These are phyloP conservation scores for Hermatobates lingyangjiaoensis DNA, from an alignment of 1,140 invertebrate genomes.

Conservation along the genomic window DNA sequence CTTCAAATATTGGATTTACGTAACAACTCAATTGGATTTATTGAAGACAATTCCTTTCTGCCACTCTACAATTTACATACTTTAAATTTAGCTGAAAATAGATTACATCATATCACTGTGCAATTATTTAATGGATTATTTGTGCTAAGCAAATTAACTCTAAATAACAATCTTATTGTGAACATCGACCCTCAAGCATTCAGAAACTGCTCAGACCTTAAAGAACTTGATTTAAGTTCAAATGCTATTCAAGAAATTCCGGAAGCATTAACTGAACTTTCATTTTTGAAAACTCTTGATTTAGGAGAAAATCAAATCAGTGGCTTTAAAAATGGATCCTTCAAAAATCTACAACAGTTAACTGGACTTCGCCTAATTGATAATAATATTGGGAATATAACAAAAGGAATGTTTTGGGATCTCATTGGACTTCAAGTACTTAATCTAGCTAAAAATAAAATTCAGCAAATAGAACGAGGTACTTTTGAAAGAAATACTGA, in stretches of 20 bases:
- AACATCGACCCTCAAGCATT: conserved; percentile 66
- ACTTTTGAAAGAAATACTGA: conserved; percentile 60
- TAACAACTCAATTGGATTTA: conserved; percentile 69
- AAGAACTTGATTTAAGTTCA: conserved; percentile 70
- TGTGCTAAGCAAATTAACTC: conserved; percentile 59
- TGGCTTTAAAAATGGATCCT: conserved; percentile 58
- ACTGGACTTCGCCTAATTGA: conserved; percentile 67
- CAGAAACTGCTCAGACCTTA: conserved; percentile 73
- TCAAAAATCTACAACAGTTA: conserved; percentile 62
- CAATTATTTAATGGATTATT: conserved; percentile 68
- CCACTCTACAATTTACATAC: conserved; percentile 72
- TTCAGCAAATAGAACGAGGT: conserved; percentile 59
- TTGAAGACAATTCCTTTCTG: conserved; percentile 69
- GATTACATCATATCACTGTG: conserved; percentile 56
- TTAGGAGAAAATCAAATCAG: conserved; percentile 71
- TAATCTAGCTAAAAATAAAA: conserved; percentile 72
- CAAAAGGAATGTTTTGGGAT: conserved; percentile 67
- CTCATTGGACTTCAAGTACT: conserved; percentile 61
- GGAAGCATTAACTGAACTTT: conserved; percentile 56
- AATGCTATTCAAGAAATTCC: conserved; percentile 67
- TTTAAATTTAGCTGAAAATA: conserved; percentile 66
- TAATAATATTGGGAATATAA: conserved; percentile 69
- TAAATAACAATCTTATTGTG: conserved; percentile 69
- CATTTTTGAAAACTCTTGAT: conserved; percentile 67
- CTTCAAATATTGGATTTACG: conserved; percentile 71